Percentiles rank a stretch among this genome's conserved stretches.
phyloP scores from a whole-genome alignment of 2,113 vertebrate genomes.

The Cricetomys ansorgei region DNA sequence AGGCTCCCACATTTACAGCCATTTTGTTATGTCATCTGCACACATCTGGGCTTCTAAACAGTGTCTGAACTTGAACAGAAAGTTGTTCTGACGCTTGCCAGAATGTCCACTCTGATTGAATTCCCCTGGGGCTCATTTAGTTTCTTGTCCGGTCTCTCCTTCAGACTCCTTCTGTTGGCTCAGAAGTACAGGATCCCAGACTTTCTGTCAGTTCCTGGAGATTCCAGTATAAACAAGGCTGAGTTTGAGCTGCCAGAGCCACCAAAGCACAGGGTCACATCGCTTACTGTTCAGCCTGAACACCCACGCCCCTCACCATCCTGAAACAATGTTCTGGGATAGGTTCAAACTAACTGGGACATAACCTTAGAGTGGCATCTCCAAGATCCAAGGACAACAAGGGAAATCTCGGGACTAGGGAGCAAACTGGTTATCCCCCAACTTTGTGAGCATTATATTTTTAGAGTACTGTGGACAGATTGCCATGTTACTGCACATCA shows the following conservation, averaged over 20 bases:
- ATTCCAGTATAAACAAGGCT: neutral
- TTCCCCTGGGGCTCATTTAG: slow-evolving; percentile 77
- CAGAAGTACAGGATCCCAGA: neutral
- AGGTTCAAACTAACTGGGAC: neutral
- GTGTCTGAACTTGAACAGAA: slow-evolving; percentile 77
- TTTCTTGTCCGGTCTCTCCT: slow-evolving; percentile 21
- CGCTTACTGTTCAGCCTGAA: neutral
- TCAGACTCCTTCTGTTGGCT: neutral
- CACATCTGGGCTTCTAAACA: slow-evolving; percentile 72
- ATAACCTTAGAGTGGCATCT: neutral
- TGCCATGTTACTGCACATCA: slow-evolving; percentile 4
- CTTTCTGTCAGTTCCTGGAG: fast-evolving
- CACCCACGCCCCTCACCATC: too few relatives aligned
- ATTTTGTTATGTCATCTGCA: slow-evolving; percentile 71
- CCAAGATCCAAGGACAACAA: neutral
- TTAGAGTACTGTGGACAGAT: neutral
- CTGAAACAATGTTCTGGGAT: neutral
- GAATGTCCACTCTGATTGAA: slow-evolving; percentile 76
- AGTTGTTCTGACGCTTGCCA: slow-evolving; percentile 71
- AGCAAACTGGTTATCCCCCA: neutral
- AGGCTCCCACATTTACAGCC: slow-evolving; percentile 71
- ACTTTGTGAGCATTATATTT: slow-evolving; percentile 19
- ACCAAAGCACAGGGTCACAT: neutral
- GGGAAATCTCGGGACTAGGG: neutral
- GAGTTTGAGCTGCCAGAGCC: neutral